phyloP scores from a whole-genome alignment of 2,113 vertebrate species.

The Lipotes vexillifer region DNA sequence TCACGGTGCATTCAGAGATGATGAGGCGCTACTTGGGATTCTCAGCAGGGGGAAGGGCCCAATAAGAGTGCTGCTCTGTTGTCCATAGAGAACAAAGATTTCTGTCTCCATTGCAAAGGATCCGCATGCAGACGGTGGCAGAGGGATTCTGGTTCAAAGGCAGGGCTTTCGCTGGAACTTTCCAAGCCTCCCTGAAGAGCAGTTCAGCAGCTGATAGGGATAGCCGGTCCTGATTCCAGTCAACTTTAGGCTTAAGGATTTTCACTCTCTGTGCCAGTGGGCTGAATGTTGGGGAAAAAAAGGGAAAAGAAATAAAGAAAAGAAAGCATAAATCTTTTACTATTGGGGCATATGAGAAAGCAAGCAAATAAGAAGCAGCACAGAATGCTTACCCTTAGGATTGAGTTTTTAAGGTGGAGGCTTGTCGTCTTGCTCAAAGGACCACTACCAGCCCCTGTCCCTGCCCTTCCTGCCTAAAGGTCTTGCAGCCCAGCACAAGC shows the following conservation, averaged over 20 bases:
- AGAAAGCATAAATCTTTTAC: neutral
- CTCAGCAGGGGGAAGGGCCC: conserved; percentile 21
- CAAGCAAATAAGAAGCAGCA: neutral
- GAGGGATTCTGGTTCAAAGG: neutral
- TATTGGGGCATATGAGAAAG: neutral
- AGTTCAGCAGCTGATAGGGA: neutral
- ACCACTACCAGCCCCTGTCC: neutral
- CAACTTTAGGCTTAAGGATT: neutral
- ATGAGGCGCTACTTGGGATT: conserved; percentile 23
- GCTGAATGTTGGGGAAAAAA: neutral
- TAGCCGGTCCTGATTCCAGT: neutral
- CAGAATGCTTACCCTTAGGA: neutral
- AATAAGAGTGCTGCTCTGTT: neutral
- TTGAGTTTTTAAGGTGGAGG: neutral
- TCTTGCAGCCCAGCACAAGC: neutral
- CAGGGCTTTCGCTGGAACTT: neutral
- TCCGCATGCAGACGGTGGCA: neutral
- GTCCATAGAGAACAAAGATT: conserved; percentile 2
- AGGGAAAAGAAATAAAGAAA: neutral
- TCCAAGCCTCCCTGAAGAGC: neutral
- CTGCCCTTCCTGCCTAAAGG: neutral
- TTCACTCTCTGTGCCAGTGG: neutral
- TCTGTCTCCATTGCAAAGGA: neutral
- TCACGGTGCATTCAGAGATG: neutral
- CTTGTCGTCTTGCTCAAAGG: neutral